These are phyloP conservation scores for Acleris literana DNA, from an alignment of 2,888 invertebrate genomes.

Conservation along the genomic window DNA sequence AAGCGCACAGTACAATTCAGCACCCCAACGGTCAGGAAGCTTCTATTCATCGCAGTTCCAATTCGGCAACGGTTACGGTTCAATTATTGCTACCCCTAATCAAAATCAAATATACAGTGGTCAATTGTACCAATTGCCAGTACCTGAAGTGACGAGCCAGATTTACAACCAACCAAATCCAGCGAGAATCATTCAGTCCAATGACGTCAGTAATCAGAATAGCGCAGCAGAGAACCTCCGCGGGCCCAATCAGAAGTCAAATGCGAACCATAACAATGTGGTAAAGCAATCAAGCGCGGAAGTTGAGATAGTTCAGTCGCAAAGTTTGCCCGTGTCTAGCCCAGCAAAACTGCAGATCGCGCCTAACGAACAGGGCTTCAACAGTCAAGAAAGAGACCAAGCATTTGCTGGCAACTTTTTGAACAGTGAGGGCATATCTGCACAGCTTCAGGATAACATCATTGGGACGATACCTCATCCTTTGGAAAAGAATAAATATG, in stretches of 20 bases:
- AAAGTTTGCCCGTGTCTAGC: slow-evolving; percentile 48
- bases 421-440: slow-evolving; percentile 66
- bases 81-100: slow-evolving; percentile 41
- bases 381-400: slow-evolving; percentile 54
- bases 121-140: slow-evolving; percentile 72
- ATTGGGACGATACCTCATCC: slow-evolving; percentile 73
- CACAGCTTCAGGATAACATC: slow-evolving; percentile 72
- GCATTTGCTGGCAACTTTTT: slow-evolving; percentile 52
- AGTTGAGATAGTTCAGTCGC: slow-evolving; percentile 63
- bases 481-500: slow-evolving; percentile 62
- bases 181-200: slow-evolving; percentile 47
- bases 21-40: slow-evolving; percentile 47
- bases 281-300: slow-evolving; percentile 50
- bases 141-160: slow-evolving; percentile 71
- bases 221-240: slow-evolving; percentile 44
- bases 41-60: slow-evolving; percentile 50
- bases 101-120: slow-evolving; percentile 70
- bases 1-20: slow-evolving; percentile 47
- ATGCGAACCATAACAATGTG: slow-evolving; percentile 42
- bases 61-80: slow-evolving; percentile 43
- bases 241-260: slow-evolving; percentile 42
- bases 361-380: slow-evolving; percentile 51
- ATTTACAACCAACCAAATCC: slow-evolving; percentile 63
- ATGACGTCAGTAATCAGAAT: slow-evolving; percentile 43
- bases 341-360: slow-evolving; percentile 59